Evolutionary conservation across 2,888 invertebrate genomes (phyloP), one percentile per base, ranked within the genome.

Genomic region (Geophilus truncorum): DNA sequence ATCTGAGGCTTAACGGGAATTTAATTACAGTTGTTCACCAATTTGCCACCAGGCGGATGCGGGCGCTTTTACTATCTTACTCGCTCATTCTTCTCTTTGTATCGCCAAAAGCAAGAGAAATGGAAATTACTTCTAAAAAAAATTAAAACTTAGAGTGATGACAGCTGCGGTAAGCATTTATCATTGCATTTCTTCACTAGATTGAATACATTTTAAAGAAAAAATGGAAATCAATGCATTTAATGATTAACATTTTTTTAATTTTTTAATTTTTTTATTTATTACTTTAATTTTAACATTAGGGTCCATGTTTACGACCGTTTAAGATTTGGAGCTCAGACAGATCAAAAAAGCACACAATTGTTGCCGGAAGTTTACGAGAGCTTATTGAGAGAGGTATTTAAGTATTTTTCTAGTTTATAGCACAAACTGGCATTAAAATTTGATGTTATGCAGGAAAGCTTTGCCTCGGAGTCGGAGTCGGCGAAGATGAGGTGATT

Each of bases 401-500:
- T 78, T 34, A 0, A 18, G 9, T 78, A n/a, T 77, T 77, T 77
- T 2, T 34, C 7, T 30, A 5, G 7, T 5, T 78, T 36, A 3
- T 6, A 76, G 5, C n/a, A 28, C 10, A 25, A 23, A 25, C 7
- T 25, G 5, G 12, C 6, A 4, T 28, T 10, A 70, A 28, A 70
- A 9, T 23, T 78, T 40, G 15, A 15, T 23, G 23, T 12, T 79
- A 1, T 28, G 34, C 70, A 80, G 80, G 80, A 15, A 80, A 80
- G 75, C 70, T 80, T 21, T 76, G 80, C 40, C 76, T 80, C 15
- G 57, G 80, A 88, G 91, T 92, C 88, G 95, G 95, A 90, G 91
- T 92, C 88, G 95, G 95, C 90, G 93, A 92, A 86, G 94, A 95
- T 86, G 80, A 80, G 23, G 82, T 83, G 25, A 81, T 94, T 86